Base-by-base conservation (phyloP, 1,140 invertebrate genomes). In the Brachionus koreanus region DNA sequence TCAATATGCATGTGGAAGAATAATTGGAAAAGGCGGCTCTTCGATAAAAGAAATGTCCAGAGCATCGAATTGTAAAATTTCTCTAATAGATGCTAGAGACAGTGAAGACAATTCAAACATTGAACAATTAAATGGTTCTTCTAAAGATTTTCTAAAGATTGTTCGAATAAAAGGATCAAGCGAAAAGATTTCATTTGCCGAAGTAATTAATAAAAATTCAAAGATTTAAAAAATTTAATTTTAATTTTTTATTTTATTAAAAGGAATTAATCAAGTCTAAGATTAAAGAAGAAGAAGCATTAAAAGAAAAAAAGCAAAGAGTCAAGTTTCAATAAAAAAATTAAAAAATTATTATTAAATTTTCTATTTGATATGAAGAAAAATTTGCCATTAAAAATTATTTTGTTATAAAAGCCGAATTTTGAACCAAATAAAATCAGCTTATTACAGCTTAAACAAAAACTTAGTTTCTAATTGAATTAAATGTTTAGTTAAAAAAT, bases 11-110 rank as follows among this genome's bases (percentile, higher is more conserved):
- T 87, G 91, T 63, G 87, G 89, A 4, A 83, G 84, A 42, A 83
- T 91, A 42, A 91, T 92, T 87, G 93, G 93, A 79, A 89, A 92
- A 83, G 90, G 88, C 83, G 93, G 93, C 6, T 86, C 87, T 10
- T 91, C 91, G 83, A 91, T 94, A 43, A 92, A 92, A 86, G 87
- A 79, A 79, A 61, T 79, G 57, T 46, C 19, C 2, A 19, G 19
- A 43, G 10, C 10, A 25, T 74, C 69, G 13, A 74, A 74, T 46
- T 74, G 69, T 74, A 74, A 35, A 39, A 74, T 74, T 25, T 43
- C 19, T 29, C 9, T 74, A 3, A 9, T 74, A 13, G 69, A 74
- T 42, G 19, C 10, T 25, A 74, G 19, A 12, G 19, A 35, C 29
- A 13, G 12, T 13, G 5, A 9, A 25, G 29, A 13, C 13, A 25